Conservation (phyloP, 2,797 vertebrate genomes). For the Gymnothorax javanicus region DNA sequence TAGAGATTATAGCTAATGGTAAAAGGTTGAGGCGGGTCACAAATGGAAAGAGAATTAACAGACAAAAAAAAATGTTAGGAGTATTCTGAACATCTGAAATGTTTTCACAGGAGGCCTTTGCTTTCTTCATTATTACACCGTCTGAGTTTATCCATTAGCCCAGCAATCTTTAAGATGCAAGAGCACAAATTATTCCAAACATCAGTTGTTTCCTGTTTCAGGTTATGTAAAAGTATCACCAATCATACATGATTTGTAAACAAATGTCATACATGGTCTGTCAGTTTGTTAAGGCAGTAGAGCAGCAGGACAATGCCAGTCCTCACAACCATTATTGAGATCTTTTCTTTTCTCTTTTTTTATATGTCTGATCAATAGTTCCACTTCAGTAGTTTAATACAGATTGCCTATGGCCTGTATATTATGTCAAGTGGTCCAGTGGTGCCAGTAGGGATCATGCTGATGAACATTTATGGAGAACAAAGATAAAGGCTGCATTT, state of each 20-base stretch:
- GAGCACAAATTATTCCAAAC: no score
- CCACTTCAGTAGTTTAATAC: not conserved
- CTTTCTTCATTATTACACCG: not conserved
- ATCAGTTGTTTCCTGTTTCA: not conserved
- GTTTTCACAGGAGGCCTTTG: no score
- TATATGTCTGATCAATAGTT: not conserved
- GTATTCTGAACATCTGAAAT: no score
- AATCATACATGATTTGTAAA: not conserved
- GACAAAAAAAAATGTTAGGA: no score
- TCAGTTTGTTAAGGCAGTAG: not conserved
- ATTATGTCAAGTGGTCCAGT: not conserved
- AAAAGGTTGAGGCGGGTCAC: not conserved
- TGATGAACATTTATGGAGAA: not conserved
- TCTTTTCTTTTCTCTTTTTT: not conserved
- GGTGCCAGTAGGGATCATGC: no score
- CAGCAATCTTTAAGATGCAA: no score
- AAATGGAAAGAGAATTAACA: no score
- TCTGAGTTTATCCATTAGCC: not conserved
- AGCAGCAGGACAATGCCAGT: not conserved
- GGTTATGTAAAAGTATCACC: not conserved
- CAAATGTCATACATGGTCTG: not conserved
- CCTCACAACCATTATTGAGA: not conserved
- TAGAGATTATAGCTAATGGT: not conserved
- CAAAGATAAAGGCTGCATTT: constrained; percentile 1
- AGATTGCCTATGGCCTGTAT: not conserved